phyloP scores from a whole-genome alignment of 2,113 vertebrate genomes.

The Orycteropus afer region DNA sequence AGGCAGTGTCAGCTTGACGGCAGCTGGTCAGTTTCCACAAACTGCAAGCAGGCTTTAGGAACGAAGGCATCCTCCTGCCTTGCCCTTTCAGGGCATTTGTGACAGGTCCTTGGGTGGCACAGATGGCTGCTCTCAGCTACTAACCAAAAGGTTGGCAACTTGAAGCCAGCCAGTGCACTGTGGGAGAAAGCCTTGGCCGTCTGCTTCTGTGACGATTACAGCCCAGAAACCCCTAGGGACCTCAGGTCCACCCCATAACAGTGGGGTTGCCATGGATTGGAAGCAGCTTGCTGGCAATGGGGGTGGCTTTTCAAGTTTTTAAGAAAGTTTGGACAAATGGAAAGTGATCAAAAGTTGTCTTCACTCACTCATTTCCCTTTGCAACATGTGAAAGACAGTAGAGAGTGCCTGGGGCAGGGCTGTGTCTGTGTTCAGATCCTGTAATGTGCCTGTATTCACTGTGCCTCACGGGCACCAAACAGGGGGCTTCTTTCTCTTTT shows the following conservation, averaged over 20 bases:
- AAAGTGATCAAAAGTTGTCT: not conserved
- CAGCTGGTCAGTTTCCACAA: not conserved
- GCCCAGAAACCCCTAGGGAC: too few species aligned
- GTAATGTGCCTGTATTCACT: fast-evolving
- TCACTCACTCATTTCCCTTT: not conserved
- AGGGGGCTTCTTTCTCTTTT: not conserved
- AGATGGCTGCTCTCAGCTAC: not conserved
- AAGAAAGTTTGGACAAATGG: not conserved
- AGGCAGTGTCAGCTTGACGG: not conserved
- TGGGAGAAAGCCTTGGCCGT: not conserved
- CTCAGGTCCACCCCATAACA: too few species aligned
- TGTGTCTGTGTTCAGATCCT: not conserved
- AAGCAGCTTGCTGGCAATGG: too few species aligned
- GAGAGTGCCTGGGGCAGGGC: not conserved
- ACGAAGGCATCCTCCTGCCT: not conserved
- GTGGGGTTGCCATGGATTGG: too few species aligned
- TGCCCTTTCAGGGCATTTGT: not conserved
- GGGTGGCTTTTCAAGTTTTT: not conserved
- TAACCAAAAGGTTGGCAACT: not conserved
- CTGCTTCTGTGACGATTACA: not conserved
- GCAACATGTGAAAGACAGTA: not conserved
- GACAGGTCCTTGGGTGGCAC: not conserved
- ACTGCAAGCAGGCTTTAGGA: not conserved
- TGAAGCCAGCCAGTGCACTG: too few species aligned
- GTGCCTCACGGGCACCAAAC: not conserved